Conservation (phyloP, 2,797 vertebrate genomes). For the Okamejei kenojei region DNA sequence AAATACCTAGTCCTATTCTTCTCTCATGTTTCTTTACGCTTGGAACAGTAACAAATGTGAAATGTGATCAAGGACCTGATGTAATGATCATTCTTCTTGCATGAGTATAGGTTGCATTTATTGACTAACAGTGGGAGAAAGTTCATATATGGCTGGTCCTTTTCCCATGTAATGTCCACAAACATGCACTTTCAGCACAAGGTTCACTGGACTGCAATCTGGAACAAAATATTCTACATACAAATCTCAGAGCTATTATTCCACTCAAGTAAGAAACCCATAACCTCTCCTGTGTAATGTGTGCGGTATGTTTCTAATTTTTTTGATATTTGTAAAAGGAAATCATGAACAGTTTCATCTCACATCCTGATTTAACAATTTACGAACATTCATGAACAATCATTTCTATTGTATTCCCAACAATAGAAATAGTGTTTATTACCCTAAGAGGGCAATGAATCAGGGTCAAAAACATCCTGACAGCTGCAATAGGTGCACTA, state of each 20-base stretch:
- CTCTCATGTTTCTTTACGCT: neutral
- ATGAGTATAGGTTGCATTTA: neutral
- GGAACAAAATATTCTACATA: neutral
- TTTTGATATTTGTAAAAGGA: neutral
- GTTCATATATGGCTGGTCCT: neutral
- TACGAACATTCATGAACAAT: neutral
- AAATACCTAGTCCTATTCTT: neutral
- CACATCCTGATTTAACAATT: neutral
- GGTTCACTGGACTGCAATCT: neutral
- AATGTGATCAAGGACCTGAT: neutral
- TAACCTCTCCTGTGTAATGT: neutral
- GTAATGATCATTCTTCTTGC: neutral
- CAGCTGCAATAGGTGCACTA: neutral
- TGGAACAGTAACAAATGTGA: neutral
- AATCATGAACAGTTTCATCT: neutral
- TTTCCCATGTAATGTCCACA: neutral
- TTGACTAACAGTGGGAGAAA: neutral
- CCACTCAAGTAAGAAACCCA: neutral
- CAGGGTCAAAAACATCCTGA: neutral
- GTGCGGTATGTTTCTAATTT: neutral
- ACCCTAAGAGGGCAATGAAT: neutral
- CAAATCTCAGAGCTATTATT: neutral
- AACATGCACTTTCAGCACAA: neutral
- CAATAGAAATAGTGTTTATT: constrained; percentile 9
- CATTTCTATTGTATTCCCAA: neutral